A percentile compares a stretch with the other conserved stretches of the same genome.
These are phyloP conservation scores for Acrossocheilus wenchowensis DNA, from an alignment of 2,797 vertebrate species.

Conservation along the genomic window DNA sequence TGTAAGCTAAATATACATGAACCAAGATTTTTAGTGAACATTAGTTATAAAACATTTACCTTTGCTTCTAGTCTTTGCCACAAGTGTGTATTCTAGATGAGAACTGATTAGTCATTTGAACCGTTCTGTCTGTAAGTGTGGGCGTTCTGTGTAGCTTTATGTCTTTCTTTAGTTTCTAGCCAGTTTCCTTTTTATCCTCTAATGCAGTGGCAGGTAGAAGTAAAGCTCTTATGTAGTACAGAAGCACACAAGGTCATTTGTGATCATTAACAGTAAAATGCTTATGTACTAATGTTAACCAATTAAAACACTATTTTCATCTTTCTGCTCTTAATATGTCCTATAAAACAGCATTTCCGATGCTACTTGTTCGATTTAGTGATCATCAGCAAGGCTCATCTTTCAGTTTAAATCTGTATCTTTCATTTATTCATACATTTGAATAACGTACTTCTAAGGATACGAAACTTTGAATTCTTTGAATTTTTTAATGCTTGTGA, in stretches of 20 bases:
- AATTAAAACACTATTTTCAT: slow-evolving; percentile 15
- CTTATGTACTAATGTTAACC: not conserved
- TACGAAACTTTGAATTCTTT: not conserved
- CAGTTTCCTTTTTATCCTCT: not conserved
- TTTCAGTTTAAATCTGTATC: slow-evolving; percentile 3
- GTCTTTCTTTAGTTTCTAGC: slow-evolving; percentile 9
- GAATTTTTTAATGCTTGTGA: not conserved
- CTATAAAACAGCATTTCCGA: slow-evolving; percentile 3
- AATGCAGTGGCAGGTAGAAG: slow-evolving; percentile 12
- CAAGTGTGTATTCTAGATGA: not conserved
- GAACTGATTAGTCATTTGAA: slow-evolving; percentile 7
- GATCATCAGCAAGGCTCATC: not conserved
- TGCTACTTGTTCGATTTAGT: not conserved
- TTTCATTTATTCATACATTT: not conserved
- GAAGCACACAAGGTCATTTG: slow-evolving; percentile 13
- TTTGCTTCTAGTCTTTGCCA: not conserved
- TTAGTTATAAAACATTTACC: not conserved
- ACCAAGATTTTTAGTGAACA: not conserved
- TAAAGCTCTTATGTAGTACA: not conserved
- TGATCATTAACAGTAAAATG: not conserved
- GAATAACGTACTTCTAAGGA: not conserved
- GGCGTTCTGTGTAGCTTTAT: not conserved
- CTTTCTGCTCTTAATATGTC: not conserved
- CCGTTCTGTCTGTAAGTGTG: not conserved
- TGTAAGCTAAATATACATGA: no score